phyloP scores from a whole-genome alignment of 2,888 invertebrate species.

The Pasiphila rectangulata region DNA sequence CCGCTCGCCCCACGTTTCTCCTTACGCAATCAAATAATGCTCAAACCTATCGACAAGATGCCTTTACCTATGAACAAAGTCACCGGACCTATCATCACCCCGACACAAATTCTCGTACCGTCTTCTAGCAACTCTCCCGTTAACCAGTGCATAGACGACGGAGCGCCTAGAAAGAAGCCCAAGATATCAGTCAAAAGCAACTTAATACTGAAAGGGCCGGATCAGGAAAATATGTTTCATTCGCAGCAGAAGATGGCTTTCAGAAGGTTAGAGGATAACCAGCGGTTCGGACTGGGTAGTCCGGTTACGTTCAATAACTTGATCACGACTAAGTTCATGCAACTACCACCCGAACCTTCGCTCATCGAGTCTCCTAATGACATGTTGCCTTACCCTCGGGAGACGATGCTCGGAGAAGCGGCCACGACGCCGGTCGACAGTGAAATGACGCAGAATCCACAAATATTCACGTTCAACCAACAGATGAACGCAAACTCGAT shows the following conservation, averaged over 20 bases:
- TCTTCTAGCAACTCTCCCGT: constrained; percentile 68
- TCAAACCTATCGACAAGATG: constrained; percentile 66
- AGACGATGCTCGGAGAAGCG: constrained; percentile 54
- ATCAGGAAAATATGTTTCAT: constrained; percentile 74
- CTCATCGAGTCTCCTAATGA: constrained; percentile 62
- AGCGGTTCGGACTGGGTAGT: constrained; percentile 63
- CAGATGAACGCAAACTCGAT: constrained; percentile 66
- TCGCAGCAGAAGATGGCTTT: constrained; percentile 77
- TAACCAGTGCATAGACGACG: constrained; percentile 57
- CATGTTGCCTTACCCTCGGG: constrained; percentile 62
- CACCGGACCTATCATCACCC: constrained; percentile 67
- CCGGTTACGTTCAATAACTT: constrained; percentile 74
- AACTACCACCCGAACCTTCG: constrained; percentile 62
- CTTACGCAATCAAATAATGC: constrained; percentile 60
- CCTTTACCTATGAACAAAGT: constrained; percentile 60
- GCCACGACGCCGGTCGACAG: constrained; percentile 60
- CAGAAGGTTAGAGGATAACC: constrained; percentile 65
- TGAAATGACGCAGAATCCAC: constrained; percentile 52
- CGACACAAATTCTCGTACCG: constrained; percentile 68
- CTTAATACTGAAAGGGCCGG: constrained; percentile 73
- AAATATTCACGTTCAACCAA: constrained; percentile 69
- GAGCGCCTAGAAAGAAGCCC: constrained; percentile 68
- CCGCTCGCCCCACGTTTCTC: constrained; percentile 58
- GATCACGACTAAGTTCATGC: constrained; percentile 74
- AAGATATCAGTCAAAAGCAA: constrained; percentile 79